phyloP scores from a whole-genome alignment of 2,888 invertebrate species.

The Tenthredo amoena region DNA sequence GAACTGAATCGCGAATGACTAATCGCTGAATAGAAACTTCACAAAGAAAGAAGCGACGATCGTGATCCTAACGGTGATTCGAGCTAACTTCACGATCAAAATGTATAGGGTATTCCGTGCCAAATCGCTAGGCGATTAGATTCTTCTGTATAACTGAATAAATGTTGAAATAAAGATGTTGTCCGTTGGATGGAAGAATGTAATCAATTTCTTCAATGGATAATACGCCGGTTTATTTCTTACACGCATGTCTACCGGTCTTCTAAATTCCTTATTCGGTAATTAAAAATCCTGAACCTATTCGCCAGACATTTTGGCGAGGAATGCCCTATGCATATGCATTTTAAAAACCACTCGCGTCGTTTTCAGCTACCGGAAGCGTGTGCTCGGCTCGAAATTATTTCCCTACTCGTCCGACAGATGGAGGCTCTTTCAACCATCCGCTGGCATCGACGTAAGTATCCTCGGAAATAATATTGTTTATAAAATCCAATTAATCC shows the following conservation, averaged over 20 bases:
- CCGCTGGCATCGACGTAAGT: constrained; percentile 68
- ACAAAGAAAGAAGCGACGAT: not conserved
- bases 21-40: constrained; percentile 2
- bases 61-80: constrained; percentile 12
- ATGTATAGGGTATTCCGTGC: not conserved
- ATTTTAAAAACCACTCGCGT: not conserved
- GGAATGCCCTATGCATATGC: not conserved
- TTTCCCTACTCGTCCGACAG: not conserved
- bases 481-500: constrained; percentile 69
- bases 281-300: not conserved
- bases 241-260: not conserved
- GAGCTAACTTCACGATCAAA: not conserved
- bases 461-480: constrained; percentile 59
- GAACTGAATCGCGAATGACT: constrained; percentile 29
- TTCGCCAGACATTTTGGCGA: not conserved
- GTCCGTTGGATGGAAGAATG: too few relatives aligned
- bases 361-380: constrained; percentile 21
- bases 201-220: not conserved
- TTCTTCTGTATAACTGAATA: not conserved
- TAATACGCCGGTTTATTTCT: too few relatives aligned
- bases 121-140: not conserved
- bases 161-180: not conserved
- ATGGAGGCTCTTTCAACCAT: constrained; percentile 51
- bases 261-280: not conserved
- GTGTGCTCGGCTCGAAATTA: not conserved